These are phyloP conservation scores for Mythimna vitellina DNA, from an alignment of 2,888 invertebrate species.

Conservation along the genomic window DNA sequence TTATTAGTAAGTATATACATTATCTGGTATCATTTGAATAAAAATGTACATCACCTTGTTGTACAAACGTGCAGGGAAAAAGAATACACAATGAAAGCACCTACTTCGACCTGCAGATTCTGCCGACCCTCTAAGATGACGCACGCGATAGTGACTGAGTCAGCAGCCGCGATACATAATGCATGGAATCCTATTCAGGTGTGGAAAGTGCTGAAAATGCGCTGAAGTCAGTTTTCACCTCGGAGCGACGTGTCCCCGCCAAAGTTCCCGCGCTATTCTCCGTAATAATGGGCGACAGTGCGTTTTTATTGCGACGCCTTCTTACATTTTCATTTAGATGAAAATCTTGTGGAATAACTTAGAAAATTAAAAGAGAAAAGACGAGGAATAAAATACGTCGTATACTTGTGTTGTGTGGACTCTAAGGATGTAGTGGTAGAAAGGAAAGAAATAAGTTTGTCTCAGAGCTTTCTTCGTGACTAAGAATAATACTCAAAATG, in stretches of 20 bases:
- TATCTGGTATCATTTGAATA: not conserved
- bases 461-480: not conserved
- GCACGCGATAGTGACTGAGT: conserved; percentile 7
- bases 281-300: conserved; percentile 20
- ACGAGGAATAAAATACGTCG: too few relatives aligned
- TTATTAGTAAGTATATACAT: not conserved
- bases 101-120: not conserved
- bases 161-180: conserved; percentile 36
- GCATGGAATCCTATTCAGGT: conserved; percentile 16
- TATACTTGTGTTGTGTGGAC: not conserved
- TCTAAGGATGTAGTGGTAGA: not conserved
- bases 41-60: not conserved
- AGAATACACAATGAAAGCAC: conserved; percentile 8
- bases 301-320: conserved; percentile 12
- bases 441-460: not conserved
- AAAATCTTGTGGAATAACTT: conserved; percentile 17
- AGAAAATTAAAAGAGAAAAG: conserved; percentile 3
- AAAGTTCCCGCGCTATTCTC: not conserved
- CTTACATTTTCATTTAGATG: conserved; percentile 39
- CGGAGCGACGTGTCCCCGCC: not conserved
- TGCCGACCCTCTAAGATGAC: conserved; percentile 1
- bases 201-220: conserved; percentile 22
- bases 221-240: conserved; percentile 9
- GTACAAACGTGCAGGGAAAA: not conserved
- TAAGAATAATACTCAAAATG: not conserved